A percentile compares a stretch with the other conserved stretches of the same genome.
Conservation (phyloP, 2,113 vertebrate genomes). For the Atherinomorus stipes region DNA sequence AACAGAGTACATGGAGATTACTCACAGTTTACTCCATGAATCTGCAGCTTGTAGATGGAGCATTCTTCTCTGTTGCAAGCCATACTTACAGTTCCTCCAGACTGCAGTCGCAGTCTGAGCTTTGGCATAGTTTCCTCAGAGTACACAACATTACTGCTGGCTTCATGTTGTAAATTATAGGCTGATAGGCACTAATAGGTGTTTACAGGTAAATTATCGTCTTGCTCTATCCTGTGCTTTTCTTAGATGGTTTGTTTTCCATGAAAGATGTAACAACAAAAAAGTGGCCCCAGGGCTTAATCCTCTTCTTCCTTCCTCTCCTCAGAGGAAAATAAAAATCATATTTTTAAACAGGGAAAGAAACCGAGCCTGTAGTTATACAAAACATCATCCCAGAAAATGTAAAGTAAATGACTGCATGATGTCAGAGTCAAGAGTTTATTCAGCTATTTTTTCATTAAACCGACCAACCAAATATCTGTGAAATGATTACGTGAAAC, state of each 20-base stretch:
- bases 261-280: slow-evolving; percentile 32
- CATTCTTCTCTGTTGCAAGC: not conserved
- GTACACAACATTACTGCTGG: not conserved
- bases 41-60: not conserved
- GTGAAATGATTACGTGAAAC: no score
- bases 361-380: no score
- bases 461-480: no score
- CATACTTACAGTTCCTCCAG: not conserved
- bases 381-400: no score
- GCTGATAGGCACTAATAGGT: slow-evolving; percentile 23
- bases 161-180: slow-evolving; percentile 36
- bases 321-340: not conserved
- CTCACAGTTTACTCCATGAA: not conserved
- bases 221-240: slow-evolving; percentile 26
- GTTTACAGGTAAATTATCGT: slow-evolving; percentile 43
- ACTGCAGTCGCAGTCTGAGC: not conserved
- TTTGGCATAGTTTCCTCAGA: not conserved
- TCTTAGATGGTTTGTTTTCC: slow-evolving; percentile 28
- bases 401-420: no score
- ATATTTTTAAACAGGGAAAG: no score
- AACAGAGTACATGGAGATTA: not conserved
- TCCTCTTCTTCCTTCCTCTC: slow-evolving; percentile 30
- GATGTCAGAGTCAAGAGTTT: no score
- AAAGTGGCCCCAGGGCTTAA: not conserved
- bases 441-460: no score